Evolutionary conservation across 37 sponge, comb jelly and placozoan species (phyloP), one percentile per base, ranked within the genome.

Genomic region (Oscarella lobularis): DNA sequence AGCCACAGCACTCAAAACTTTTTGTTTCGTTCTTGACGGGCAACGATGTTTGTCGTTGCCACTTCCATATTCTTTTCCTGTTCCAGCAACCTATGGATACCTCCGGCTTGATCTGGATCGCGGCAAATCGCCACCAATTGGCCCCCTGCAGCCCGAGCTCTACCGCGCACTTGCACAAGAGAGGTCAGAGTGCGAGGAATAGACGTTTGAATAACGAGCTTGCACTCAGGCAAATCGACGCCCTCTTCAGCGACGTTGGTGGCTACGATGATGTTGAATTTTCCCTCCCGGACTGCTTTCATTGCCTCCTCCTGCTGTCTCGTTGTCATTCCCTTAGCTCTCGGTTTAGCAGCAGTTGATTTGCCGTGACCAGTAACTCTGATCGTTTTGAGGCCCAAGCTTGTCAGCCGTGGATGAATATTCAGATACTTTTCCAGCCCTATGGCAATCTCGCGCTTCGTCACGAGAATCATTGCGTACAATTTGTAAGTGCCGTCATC

Each of bases 221-320:
- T 68, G 29, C 71, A 68, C 29, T 4, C 6, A 4, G 71, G 71
- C 29, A 68, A 14, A 14, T 68, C 71, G 29, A 68, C 33, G 6
- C 71, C 71, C 31, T 68, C 71, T 20, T 68, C 71, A 20, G 71
- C 71, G n/a, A 68, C 71, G 29, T 34, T 68, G 4, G 71, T 68
- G 29, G n/a, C 6, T 5, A 68, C 71, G n/a, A 14, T 34, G 71
- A 68, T 68, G n/a, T 68, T 5, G 29, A 5, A 20, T 5, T 14
- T 4, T 68, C 71, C 71, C 29, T 68, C n/a, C 4, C 29, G 6
- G n/a, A 68, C n/a, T 5, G 6, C 6, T 14, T 5, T 14, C 71
- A 68, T 68, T 4, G 71, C 31, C 4, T 5, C 6, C 33, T 4
- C 33, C 71, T 68, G 71, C 31, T 68, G 6, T 14, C 4, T 20